Base-by-base conservation (phyloP, 2,888 invertebrate species). In the Coelogynopora nodosa region DNA sequence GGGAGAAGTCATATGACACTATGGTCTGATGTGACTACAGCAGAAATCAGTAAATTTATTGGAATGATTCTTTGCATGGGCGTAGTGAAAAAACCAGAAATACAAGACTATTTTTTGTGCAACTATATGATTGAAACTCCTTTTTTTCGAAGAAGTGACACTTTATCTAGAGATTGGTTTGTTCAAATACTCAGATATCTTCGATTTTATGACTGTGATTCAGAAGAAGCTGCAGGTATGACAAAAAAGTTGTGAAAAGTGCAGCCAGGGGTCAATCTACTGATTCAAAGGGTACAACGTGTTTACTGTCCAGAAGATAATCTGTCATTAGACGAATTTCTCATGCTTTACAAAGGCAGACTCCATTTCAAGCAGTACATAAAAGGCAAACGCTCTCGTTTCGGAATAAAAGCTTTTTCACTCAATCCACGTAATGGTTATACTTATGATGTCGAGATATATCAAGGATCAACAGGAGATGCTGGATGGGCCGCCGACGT, bases 51-150 rank as follows among this genome's bases (percentile, higher is more conserved):
- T 31, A 31, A 82, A 31, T 82, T 82, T 31, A 30, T 82, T 30
- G 82, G n/a, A 31, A 82, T 82, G 82, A 31, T 29, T n/a, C 82
- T 82, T 31, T 82, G 82, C 82, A 82, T 82, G 82, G 82, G 82
- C 30, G 27, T 82, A 31, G 30, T 82, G 30, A 30, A 82, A 31
- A 82, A 82, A 31, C 81, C 81, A 82, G 82, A 82, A 31, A 31
- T 82, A 82, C 30, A 82, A 28, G 82, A 82, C 82, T 82, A 82
- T 30, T 82, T 82, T 82, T 82, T 30, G 31, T 23, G n/a, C 31
- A 82, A 82, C 31, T 82, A 82, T 82, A 18, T 82, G 30, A 82
- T 82, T 30, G 82, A 82, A 29, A 82, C 82, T 30, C 82, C 82
- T 23, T 82, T 82, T 31, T 82, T 82, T 82, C 82, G 82, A 31